These are phyloP conservation scores for Pocillopora verrucosa DNA, from an alignment of 64 coral and sea anemone species.

Conservation along the genomic window DNA sequence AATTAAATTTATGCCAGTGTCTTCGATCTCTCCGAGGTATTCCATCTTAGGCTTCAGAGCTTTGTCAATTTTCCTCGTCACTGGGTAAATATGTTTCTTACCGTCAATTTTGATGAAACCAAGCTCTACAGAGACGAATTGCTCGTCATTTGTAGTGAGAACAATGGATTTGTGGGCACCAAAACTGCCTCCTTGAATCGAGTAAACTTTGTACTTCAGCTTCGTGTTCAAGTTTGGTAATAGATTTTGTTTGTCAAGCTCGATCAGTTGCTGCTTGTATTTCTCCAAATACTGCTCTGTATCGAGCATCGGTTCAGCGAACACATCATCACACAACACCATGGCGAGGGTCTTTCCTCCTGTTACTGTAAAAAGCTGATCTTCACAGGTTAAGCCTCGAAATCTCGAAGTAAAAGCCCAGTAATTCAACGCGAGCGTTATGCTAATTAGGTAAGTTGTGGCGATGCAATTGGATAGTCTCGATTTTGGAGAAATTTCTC, in stretches of 20 bases:
- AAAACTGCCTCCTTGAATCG: background rate
- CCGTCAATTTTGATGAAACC: background rate
- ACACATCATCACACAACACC: background rate
- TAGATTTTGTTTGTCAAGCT: background rate
- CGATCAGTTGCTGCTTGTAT: background rate
- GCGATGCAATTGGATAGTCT: no score
- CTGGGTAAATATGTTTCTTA: background rate
- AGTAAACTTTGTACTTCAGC: background rate
- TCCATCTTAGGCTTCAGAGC: background rate
- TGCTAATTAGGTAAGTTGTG: no score
- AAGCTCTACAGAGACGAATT: conserved; percentile 48
- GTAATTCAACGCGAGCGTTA: no score
- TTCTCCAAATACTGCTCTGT: background rate
- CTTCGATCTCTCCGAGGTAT: conserved; percentile 16
- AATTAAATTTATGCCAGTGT: conserved; percentile 25
- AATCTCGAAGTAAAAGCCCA: no score
- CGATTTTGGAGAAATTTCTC: no score
- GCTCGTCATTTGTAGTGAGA: conserved; percentile 15
- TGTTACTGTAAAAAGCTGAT: no score
- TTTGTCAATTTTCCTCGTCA: background rate
- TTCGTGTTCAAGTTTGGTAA: background rate
- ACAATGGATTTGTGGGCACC: conserved; percentile 42
- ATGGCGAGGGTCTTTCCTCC: no score
- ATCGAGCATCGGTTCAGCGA: background rate
- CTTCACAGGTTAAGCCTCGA: no score